Percentiles rank a stretch among this genome's conserved stretches.
These are phyloP conservation scores for Ancistrus triradiatus DNA, from an alignment of 2,113 vertebrate species.

Conservation along the genomic window DNA sequence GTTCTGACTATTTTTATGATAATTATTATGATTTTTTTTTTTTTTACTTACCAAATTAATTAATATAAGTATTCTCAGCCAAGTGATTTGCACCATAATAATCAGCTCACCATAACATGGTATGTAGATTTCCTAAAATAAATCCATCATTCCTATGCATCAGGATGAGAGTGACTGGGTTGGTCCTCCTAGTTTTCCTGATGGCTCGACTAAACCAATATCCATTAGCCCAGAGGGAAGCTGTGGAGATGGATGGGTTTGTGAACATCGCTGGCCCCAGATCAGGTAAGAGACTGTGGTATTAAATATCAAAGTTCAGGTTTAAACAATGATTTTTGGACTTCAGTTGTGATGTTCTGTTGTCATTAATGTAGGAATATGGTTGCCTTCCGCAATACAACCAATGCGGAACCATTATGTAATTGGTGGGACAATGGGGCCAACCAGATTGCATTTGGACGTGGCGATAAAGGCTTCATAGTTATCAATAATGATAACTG, in stretches of 20 bases:
- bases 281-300: too few species aligned
- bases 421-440: slow-evolving; percentile 92
- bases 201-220: slow-evolving; percentile 80
- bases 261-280: slow-evolving; percentile 90
- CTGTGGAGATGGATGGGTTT: slow-evolving; percentile 89
- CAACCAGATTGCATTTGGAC: slow-evolving; percentile 91
- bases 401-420: slow-evolving; percentile 71
- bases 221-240: slow-evolving; percentile 80
- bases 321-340: too few species aligned
- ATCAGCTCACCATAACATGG: too few species aligned
- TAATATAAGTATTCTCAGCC: too few species aligned
- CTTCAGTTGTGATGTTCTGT: too few species aligned
- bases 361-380: slow-evolving; percentile 94
- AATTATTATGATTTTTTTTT: too few species aligned
- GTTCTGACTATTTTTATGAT: not conserved
- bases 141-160: too few species aligned
- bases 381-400: slow-evolving; percentile 86
- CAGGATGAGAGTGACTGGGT: slow-evolving; percentile 86
- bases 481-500: slow-evolving; percentile 85
- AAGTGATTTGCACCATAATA: too few species aligned
- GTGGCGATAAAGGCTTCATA: slow-evolving; percentile 81
- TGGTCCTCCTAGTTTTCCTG: slow-evolving; percentile 76
- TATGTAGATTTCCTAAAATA: too few species aligned
- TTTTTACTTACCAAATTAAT: too few species aligned
- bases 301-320: too few species aligned